Conservation (phyloP, 2,113 vertebrate genomes). For the Oreamnos americanus region DNA sequence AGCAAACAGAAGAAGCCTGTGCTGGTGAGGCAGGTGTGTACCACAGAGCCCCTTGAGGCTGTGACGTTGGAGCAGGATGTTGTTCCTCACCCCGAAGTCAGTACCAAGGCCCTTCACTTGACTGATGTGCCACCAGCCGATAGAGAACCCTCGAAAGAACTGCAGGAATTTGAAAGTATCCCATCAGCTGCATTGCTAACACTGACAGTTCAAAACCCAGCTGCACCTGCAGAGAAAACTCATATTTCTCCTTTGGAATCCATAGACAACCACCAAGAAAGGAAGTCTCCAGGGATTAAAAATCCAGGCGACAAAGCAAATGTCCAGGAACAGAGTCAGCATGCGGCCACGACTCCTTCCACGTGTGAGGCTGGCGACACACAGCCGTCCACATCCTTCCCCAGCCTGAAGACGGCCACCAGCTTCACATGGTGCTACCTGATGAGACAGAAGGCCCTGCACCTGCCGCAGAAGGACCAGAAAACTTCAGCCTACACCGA, state of each 20-base stretch:
- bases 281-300: slow-evolving; percentile 78
- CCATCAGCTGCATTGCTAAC: slow-evolving; percentile 59
- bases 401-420: slow-evolving; percentile 94
- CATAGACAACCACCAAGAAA: slow-evolving; percentile 82
- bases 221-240: slow-evolving; percentile 67
- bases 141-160: slow-evolving; percentile 76
- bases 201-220: slow-evolving; percentile 68
- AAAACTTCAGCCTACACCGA: slow-evolving; percentile 92
- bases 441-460: slow-evolving; percentile 90
- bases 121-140: slow-evolving; percentile 64
- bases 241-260: slow-evolving; percentile 78
- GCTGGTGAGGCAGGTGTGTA: slow-evolving; percentile 94
- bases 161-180: slow-evolving; percentile 79
- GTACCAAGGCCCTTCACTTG: slow-evolving; percentile 57
- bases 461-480: slow-evolving; percentile 89
- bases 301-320: slow-evolving; percentile 76
- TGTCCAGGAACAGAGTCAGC: slow-evolving; percentile 83
- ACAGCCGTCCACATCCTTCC: slow-evolving; percentile 90
- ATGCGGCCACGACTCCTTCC: slow-evolving; percentile 79
- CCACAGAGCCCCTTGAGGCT: slow-evolving; percentile 91
- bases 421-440: slow-evolving; percentile 97
- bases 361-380: slow-evolving; percentile 82
- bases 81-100: slow-evolving; percentile 77
- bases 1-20: slow-evolving; percentile 91
- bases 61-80: slow-evolving; percentile 83